Percentiles rank a stretch among this genome's conserved stretches.
Evolutionary conservation across 2,797 vertebrate species (phyloP).

Genomic region (Enteromius mattozi): DNA sequence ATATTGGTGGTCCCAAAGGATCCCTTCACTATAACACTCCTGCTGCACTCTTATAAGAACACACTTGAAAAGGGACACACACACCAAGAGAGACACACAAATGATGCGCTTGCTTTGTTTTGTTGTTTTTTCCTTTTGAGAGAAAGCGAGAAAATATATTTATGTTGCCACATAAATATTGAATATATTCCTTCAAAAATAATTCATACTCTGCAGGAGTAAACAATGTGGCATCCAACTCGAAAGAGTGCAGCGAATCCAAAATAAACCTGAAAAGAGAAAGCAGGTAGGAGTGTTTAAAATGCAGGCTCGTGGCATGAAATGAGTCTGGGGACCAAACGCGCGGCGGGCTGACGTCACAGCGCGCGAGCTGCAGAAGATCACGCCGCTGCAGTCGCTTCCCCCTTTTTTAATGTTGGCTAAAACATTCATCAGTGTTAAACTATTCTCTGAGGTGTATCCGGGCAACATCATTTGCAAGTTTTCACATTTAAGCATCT

Average conservation of each 20-base stretch:
- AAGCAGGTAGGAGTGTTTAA: constrained; percentile 5
- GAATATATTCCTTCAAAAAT: constrained; percentile 50
- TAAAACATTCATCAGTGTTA: constrained; percentile 53
- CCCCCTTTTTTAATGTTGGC: constrained; percentile 19
- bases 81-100: constrained; percentile 33
- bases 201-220: constrained; percentile 34
- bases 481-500: constrained; percentile 51
- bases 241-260: neutral
- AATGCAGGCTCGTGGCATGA: neutral
- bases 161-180: constrained; percentile 50
- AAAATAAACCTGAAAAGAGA: constrained; percentile 44
- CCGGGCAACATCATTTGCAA: constrained; percentile 47
- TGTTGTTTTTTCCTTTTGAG: constrained; percentile 28
- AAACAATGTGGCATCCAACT: constrained; percentile 37
- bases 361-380: constrained; percentile 18
- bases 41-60: constrained; percentile 70
- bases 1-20: constrained; percentile 69
- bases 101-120: constrained; percentile 45
- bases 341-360: neutral
- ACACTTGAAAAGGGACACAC: constrained; percentile 45
- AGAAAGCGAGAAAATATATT: constrained; percentile 35
- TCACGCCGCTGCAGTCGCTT: constrained; percentile 28
- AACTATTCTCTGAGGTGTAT: constrained; percentile 53
- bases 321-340: constrained; percentile 18
- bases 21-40: constrained; percentile 70